Evolutionary conservation across 1,140 invertebrate genomes (phyloP).

Genomic region (Drosophila miranda): DNA sequence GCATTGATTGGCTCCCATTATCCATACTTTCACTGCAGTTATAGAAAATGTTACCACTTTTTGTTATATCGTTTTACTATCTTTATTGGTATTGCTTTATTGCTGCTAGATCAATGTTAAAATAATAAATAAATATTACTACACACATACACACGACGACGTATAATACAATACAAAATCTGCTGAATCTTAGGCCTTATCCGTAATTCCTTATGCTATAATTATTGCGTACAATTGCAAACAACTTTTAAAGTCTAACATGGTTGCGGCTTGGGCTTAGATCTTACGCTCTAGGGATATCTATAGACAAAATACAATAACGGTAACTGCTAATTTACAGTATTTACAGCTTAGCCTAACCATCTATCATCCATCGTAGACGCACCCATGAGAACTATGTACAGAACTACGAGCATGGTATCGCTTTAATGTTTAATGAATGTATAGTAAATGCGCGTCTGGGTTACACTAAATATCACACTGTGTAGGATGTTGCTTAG

Average conservation of each 20-base stretch:
- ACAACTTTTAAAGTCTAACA: constrained; percentile 64
- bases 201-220: not conserved
- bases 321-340: constrained; percentile 75
- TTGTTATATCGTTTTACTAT: constrained; percentile 45
- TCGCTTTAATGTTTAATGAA: constrained; percentile 4
- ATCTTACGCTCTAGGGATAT: constrained; percentile 8
- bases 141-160: constrained; percentile 40
- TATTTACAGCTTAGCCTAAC: constrained; percentile 66
- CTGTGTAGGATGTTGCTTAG: constrained; percentile 81
- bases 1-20: too few species aligned
- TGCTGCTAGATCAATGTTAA: constrained; percentile 71
- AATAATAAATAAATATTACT: constrained; percentile 78
- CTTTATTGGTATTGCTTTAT: constrained; percentile 70
- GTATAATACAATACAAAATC: constrained; percentile 41
- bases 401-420: constrained; percentile 26
- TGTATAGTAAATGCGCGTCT: constrained; percentile 57
- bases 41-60: not conserved
- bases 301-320: constrained; percentile 75
- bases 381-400: constrained; percentile 52
- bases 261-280: constrained; percentile 33
- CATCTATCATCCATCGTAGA: constrained; percentile 20
- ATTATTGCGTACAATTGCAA: constrained; percentile 55
- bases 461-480: constrained; percentile 82
- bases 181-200: constrained; percentile 13
- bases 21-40: not conserved